Evolutionary conservation across 2,113 vertebrate genomes (phyloP).

Genomic region (Shinisaurus crocodilurus): DNA sequence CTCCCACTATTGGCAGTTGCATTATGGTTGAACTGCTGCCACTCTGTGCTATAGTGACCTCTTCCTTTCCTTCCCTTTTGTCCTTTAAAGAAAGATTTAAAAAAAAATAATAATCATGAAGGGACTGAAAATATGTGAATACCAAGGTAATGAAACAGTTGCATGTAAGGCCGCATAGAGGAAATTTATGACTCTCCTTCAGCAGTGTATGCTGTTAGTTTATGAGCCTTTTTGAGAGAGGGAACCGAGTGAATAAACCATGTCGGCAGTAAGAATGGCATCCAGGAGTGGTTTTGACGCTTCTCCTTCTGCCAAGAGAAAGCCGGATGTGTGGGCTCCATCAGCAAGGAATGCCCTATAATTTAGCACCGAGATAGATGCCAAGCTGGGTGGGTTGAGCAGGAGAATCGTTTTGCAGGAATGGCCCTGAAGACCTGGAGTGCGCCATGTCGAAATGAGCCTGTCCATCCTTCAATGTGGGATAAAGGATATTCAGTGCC

Average conservation of each 20-base stretch:
- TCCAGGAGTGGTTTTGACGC: not conserved
- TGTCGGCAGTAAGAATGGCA: not conserved
- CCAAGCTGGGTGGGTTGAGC: not conserved
- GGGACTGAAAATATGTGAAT: not conserved
- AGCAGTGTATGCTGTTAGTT: not conserved
- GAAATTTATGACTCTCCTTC: slow-evolving; percentile 4
- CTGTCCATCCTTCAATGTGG: too few species aligned
- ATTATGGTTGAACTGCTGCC: not conserved
- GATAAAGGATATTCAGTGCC: too few species aligned
- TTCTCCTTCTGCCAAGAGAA: not conserved
- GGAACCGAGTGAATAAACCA: too few species aligned
- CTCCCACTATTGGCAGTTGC: not conserved
- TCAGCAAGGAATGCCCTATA: not conserved
- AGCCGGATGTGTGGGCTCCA: not conserved
- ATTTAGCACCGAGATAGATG: not conserved
- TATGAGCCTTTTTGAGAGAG: not conserved
- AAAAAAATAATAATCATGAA: too few species aligned
- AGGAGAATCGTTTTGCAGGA: too few species aligned
- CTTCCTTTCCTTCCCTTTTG: not conserved
- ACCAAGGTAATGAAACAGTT: not conserved
- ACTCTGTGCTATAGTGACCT: not conserved
- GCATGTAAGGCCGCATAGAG: not conserved
- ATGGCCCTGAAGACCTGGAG: not conserved
- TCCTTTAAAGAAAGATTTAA: not conserved
- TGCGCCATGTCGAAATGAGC: not conserved